Evolutionary conservation across 2,888 invertebrate genomes (phyloP), one percentile per base, ranked within the genome.

Genomic region (Invenusta paracnida): DNA sequence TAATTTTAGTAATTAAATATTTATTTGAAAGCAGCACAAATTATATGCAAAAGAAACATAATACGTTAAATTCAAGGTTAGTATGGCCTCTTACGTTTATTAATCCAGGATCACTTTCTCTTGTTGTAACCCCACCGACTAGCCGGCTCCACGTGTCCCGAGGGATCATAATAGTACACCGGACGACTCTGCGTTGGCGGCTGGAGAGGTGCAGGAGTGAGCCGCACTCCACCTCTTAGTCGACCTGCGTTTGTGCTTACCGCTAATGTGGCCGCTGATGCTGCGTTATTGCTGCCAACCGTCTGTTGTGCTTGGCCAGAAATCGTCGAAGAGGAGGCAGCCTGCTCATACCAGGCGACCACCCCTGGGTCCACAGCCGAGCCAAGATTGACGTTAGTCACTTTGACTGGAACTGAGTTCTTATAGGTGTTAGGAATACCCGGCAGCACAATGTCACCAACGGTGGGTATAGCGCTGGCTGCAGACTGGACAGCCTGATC

Each of bases 401-500:
- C 28, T 30, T 85, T 85, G n/a, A 85, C 29, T 25, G 73, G 73
- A 25, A 73, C 73, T 23, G 73, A 66, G 13, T n/a, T 86, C 25
- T 31, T 86, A 66, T 85, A 30, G 2, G 23, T 13, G 28, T 30
- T 85, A 28, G 81, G 30, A 85, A 86, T 86, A 11, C 81, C 79
- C 5, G 86, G 73, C 13, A 86, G 30, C 11, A 86, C 27, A 86
- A 67, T 66, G 28, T 86, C 82, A 31, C 1, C 29, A 5, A 30
- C 66, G 29, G 83, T 83, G 23, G 83, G 79, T 31, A 67, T 48
- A 2, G 86, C 67, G 13, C 79, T 82, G 30, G 83, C 67, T 31
- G 79, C 86, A 23, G 86, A 83, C 23, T 66, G 13, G 23, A 79
- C 85, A 25, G 83, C 83, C 29, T 91, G 90, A 30, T 91, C 91